These are phyloP conservation scores for Chloroceryle aenea DNA, from an alignment of 2,113 vertebrate species.

Conservation along the genomic window DNA sequence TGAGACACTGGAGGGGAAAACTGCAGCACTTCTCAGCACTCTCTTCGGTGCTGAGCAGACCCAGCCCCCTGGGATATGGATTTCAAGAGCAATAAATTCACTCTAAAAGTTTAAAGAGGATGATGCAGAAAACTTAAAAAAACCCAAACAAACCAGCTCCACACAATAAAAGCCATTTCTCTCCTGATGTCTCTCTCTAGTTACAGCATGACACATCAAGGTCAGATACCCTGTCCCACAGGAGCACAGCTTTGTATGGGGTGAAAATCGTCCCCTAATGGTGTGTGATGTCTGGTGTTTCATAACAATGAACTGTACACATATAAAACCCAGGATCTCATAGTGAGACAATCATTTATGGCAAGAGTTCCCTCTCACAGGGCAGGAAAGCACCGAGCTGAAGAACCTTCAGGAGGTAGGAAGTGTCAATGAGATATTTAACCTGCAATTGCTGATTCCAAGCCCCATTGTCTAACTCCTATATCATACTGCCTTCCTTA, in stretches of 20 bases:
- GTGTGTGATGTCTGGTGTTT: background rate
- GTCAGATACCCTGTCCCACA: slow-evolving; percentile 43
- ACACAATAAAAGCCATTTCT: slow-evolving; percentile 49
- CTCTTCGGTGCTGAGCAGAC: background rate
- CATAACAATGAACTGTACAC: background rate
- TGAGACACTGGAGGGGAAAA: background rate
- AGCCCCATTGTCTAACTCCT: background rate
- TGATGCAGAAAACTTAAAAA: slow-evolving; percentile 60
- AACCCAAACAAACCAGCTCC: background rate
- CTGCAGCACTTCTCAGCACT: background rate
- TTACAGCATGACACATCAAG: slow-evolving; percentile 35
- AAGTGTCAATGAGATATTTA: background rate
- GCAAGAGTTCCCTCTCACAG: background rate
- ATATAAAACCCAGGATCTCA: background rate
- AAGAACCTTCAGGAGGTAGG: background rate
- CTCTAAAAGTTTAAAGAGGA: slow-evolving; percentile 61
- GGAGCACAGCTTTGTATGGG: background rate
- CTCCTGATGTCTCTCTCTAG: slow-evolving; percentile 23
- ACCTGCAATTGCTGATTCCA: background rate
- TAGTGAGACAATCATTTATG: background rate
- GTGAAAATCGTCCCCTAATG: background rate
- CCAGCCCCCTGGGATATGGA: slow-evolving; percentile 47
- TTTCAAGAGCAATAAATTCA: slow-evolving; percentile 70
- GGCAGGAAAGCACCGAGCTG: background rate
- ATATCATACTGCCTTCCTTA: background rate